Base-by-base conservation (phyloP, 2,113 vertebrate genomes). In the Pardalotus punctatus region DNA sequence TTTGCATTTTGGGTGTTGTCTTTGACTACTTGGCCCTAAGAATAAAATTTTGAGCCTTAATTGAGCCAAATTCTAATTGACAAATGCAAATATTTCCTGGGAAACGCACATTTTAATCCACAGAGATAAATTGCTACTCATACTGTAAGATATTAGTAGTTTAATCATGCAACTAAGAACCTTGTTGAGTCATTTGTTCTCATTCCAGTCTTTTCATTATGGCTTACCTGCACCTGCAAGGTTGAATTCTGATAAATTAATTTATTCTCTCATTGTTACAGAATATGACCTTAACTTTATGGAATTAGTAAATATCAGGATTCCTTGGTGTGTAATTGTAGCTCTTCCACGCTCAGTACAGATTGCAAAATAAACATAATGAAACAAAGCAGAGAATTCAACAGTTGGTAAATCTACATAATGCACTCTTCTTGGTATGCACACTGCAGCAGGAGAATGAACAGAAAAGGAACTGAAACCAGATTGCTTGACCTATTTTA, bases 401-500 rank as follows among this genome's bases (percentile, higher is more conserved):
- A 82, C 78, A 76, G 86, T 48, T 89, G 45, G 86, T 77, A 88
- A 96, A 92, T 89, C 56, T 84, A 62, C 66, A 81, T 83, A 89
- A 81, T 76, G 54, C 60, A 27, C 23, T 69, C 54, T 79, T 40
- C 14, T 51, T 94, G 82, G 33, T 84, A 96, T 90, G 90, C 81
- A 72, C 0, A 5, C 15, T 89, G 67, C 65, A 48, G 76, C 40
- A 76, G 57, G 11, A 72, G 28, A 40, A 33, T 33, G 42, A 93
- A 78, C 65, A 94, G 80, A 58, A 66, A 94, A 95, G 53, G 42
- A 89, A 60, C 17, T 77, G 53, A 92, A 83, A 77, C 29, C 88
- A 81, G 96, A 79, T 91, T 91, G 47, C 38, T 93, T 94, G 86
- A 94, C 83, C 73, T 93, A 88, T 96, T 97, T 97, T 95, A 96